Evolutionary conservation across 2,888 invertebrate genomes (phyloP).

Genomic region (Tachina fera): DNA sequence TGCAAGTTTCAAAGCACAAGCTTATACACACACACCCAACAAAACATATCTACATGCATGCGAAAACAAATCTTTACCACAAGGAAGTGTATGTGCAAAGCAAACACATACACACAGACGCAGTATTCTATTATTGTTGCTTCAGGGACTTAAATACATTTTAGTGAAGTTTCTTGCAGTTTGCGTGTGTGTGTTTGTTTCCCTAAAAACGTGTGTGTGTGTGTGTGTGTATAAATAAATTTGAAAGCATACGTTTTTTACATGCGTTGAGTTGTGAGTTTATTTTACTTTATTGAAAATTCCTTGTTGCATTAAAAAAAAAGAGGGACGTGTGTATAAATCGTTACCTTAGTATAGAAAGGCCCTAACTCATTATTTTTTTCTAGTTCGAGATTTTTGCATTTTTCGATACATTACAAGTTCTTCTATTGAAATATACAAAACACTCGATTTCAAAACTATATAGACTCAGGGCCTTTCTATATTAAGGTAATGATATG

Average conservation of each 20-base stretch:
- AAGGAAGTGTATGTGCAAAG: neutral
- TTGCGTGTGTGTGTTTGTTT: neutral
- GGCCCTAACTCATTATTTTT: too few species aligned
- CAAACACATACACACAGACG: neutral
- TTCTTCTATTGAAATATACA: too few species aligned
- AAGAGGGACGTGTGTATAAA: neutral
- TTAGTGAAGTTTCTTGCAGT: conserved; percentile 30
- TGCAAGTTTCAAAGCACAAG: conserved; percentile 2
- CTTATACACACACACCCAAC: neutral
- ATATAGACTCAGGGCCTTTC: too few species aligned
- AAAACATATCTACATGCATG: neutral
- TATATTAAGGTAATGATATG: too few species aligned
- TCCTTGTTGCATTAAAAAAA: conserved; percentile 23
- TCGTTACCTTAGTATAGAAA: too few species aligned
- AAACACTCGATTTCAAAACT: too few species aligned
- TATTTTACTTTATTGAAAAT: conserved; percentile 42
- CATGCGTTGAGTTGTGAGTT: conserved; percentile 32
- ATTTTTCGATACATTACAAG: too few species aligned
- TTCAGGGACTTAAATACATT: conserved; percentile 43
- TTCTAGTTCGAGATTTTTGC: too few species aligned
- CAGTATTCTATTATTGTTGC: conserved; percentile 24
- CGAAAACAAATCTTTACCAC: neutral
- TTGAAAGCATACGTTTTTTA: neutral
- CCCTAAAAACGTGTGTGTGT: neutral
- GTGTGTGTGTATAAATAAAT: neutral